Percentiles rank a stretch among this genome's conserved stretches.
Conservation (phyloP, 1,140 invertebrate species). For the Papilio helenus region DNA sequence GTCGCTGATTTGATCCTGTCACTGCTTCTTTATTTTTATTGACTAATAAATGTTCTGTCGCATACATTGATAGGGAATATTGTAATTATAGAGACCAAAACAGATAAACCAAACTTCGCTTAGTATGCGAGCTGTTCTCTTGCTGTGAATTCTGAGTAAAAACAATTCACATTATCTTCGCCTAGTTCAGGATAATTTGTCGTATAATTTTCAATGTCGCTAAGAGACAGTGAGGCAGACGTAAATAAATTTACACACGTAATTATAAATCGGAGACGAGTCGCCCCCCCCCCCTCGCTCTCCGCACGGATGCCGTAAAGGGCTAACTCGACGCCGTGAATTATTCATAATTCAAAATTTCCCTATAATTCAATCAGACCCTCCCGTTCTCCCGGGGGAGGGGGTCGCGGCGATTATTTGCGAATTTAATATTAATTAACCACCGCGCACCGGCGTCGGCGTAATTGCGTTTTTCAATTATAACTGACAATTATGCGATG, state of each 20-base stretch:
- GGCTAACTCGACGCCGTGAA: constrained; percentile 68
- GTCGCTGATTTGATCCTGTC: background rate
- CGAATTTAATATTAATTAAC: constrained; percentile 82
- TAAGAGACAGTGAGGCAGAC: constrained; percentile 12
- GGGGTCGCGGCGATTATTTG: constrained; percentile 74
- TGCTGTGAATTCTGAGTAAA: background rate
- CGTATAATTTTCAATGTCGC: background rate
- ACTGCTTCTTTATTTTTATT: background rate
- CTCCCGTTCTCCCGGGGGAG: constrained; percentile 54
- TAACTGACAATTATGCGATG: constrained; percentile 78
- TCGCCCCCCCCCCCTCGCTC: constrained; percentile 45
- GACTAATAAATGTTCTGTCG: background rate
- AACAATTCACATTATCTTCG: background rate
- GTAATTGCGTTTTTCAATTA: constrained; percentile 83
- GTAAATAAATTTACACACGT: constrained; percentile 37
- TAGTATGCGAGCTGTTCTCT: background rate
- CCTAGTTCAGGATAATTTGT: background rate
- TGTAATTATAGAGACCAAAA: background rate
- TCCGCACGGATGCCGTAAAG: constrained; percentile 59
- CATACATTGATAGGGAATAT: background rate
- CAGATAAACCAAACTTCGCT: background rate
- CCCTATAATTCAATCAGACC: constrained; percentile 78
- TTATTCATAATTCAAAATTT: constrained; percentile 81
- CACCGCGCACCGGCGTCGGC: constrained; percentile 58
- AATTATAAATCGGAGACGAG: constrained; percentile 46